Evolutionary conservation across 2,113 vertebrate genomes (phyloP).

Genomic region (Prolemur simus): DNA sequence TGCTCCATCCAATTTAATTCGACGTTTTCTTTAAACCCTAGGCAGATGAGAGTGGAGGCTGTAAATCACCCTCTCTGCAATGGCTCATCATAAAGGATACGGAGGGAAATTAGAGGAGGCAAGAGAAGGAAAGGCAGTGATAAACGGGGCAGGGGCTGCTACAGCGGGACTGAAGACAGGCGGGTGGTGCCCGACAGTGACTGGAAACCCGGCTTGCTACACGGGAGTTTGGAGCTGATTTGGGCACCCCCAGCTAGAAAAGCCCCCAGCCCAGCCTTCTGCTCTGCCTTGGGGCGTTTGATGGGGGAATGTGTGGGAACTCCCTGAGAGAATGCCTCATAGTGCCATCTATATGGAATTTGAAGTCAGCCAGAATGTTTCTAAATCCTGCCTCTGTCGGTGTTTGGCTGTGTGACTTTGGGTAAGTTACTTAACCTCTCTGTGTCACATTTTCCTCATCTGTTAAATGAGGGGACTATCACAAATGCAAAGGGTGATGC

Average conservation of each 20-base stretch:
- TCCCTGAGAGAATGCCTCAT: not conserved
- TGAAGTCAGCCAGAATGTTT: not conserved
- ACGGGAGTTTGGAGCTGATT: not conserved
- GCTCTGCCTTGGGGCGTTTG: not conserved
- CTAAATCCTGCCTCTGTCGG: not conserved
- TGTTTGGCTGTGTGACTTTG: not conserved
- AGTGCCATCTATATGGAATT: not conserved
- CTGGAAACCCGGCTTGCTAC: not conserved
- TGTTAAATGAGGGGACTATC: not conserved
- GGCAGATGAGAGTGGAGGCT: conserved; percentile 77
- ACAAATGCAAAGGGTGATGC: not conserved
- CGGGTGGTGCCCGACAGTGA: not conserved
- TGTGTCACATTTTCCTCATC: not conserved
- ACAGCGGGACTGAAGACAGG: not conserved
- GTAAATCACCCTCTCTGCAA: conserved; percentile 79
- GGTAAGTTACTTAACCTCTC: conserved; percentile 13
- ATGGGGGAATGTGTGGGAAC: accelerated
- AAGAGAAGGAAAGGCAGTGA: conserved; percentile 38
- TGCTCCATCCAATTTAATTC: conserved; percentile 68
- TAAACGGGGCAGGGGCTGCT: conserved; percentile 35
- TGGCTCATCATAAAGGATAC: conserved; percentile 68
- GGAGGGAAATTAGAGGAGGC: conserved; percentile 70
- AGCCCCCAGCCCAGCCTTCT: too few relatives aligned
- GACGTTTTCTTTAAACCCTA: conserved; percentile 68
- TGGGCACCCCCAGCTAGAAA: not conserved